Conservation (phyloP, 1,140 invertebrate genomes). For the Caerostris extrusa region DNA sequence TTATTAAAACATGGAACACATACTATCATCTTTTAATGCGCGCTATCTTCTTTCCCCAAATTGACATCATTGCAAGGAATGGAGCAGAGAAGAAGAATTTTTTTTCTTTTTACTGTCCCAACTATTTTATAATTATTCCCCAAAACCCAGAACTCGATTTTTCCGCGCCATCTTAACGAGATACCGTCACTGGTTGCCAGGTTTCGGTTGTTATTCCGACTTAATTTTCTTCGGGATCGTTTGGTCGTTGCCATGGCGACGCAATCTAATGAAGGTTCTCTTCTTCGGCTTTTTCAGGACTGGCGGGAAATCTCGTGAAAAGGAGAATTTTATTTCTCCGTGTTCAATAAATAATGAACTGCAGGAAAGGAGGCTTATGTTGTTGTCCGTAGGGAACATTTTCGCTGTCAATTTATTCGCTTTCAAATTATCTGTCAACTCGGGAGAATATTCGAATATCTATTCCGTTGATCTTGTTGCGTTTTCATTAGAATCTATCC, state of each 20-base stretch:
- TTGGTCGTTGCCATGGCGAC: constrained; percentile 35
- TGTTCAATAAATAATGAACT: neutral
- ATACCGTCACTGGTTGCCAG: constrained; percentile 56
- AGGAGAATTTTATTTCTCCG: neutral
- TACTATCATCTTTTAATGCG: neutral
- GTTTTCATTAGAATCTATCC: too few species aligned
- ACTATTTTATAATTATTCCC: neutral
- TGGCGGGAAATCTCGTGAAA: neutral
- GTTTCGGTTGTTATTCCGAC: constrained; percentile 57
- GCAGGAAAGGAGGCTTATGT: neutral
- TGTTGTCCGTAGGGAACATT: neutral
- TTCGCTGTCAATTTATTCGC: neutral
- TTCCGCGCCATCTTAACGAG: constrained; percentile 42
- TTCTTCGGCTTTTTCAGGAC: neutral
- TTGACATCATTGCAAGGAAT: neutral
- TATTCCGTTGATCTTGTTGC: too few species aligned
- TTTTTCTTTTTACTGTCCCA: neutral
- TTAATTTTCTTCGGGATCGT: constrained; percentile 29
- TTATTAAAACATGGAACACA: too few species aligned
- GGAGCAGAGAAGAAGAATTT: neutral
- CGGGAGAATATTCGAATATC: too few species aligned
- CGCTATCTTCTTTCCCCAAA: neutral
- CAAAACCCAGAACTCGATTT: constrained; percentile 37
- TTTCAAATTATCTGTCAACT: neutral
- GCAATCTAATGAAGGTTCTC: constrained; percentile 20